Evolutionary conservation across 1,140 invertebrate genomes (phyloP), one percentile per base, ranked within the genome.

Genomic region (Phortica variegata): DNA sequence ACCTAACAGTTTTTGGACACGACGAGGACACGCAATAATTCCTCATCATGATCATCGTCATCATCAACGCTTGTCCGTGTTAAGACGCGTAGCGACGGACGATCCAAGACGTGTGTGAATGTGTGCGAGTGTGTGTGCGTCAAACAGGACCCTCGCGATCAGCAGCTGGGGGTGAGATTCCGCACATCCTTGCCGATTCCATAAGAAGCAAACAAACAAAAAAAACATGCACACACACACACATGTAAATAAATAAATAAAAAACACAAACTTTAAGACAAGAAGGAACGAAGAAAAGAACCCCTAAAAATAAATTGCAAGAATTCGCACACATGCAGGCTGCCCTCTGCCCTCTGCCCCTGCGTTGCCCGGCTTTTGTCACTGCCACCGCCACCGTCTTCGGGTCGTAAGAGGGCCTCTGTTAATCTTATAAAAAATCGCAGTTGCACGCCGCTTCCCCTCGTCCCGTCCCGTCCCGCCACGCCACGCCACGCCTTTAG

Each of bases 351-450:
- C n/a, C n/a, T n/a, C n/a, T n/a, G n/a, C n/a, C n/a, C n/a, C n/a
- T n/a, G n/a, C n/a, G n/a, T n/a, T n/a, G n/a, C n/a, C n/a, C n/a
- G n/a, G n/a, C n/a, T n/a, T n/a, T n/a, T n/a, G n/a, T n/a, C n/a
- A n/a, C n/a, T n/a, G n/a, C n/a, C n/a, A n/a, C n/a, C n/a, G n/a
- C n/a, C n/a, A n/a, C n/a, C n/a, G n/a, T n/a, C n/a, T n/a, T n/a
- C n/a, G n/a, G n/a, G n/a, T n/a, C n/a, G 34, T 49, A 49, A 47
- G 40, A 52, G 55, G 53, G 56, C 63, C 68, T 66, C 63, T 43
- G 51, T 48, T 58, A 68, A 66, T 63, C 68, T 60, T 60, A 66
- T 66, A 66, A 66, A 66, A 66, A 66, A 66, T 66, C 68, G 63
- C 63, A 66, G 49, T 55, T 53, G 50, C 49, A 39, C n/a, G 10